A percentile compares a stretch with the other conserved stretches of the same genome.
Evolutionary conservation across 2,797 vertebrate species (phyloP).

Genomic region (Sebastes umbrosus): DNA sequence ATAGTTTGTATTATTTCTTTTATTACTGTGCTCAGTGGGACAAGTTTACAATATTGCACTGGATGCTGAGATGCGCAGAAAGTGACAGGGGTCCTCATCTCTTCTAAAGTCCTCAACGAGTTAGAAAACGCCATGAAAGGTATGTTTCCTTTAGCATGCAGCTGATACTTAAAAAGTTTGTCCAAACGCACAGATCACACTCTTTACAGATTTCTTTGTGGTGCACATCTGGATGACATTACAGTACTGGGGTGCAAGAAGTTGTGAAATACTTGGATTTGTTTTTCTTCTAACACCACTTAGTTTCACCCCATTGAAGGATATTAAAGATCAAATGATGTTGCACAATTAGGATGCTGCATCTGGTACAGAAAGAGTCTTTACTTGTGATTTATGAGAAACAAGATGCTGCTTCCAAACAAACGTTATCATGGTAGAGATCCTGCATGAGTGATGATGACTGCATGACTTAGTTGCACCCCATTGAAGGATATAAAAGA

Average conservation of each 20-base stretch:
- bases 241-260: conserved; percentile 78
- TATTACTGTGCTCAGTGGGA: background rate
- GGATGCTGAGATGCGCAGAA: conserved; percentile 79
- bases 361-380: no score
- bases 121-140: conserved; percentile 83
- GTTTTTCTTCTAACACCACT: conserved; percentile 15
- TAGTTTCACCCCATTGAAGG: background rate
- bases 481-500: background rate
- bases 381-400: background rate
- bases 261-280: conserved; percentile 79
- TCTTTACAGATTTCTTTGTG: conserved; percentile 1
- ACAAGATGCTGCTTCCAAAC: background rate
- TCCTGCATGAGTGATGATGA: background rate
- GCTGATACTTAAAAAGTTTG: background rate
- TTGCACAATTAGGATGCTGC: background rate
- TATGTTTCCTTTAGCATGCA: conserved; percentile 4
- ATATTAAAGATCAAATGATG: background rate
- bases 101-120: conserved; percentile 67
- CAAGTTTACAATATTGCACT: conserved; percentile 41
- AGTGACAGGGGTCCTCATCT: conserved; percentile 75
- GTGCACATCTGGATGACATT: conserved; percentile 90
- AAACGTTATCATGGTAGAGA: background rate
- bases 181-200: background rate
- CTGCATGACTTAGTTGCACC: background rate
- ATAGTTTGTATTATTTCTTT: background rate